Conservation (phyloP, 2,113 vertebrate species). For the Campylomormyrus numenius region DNA sequence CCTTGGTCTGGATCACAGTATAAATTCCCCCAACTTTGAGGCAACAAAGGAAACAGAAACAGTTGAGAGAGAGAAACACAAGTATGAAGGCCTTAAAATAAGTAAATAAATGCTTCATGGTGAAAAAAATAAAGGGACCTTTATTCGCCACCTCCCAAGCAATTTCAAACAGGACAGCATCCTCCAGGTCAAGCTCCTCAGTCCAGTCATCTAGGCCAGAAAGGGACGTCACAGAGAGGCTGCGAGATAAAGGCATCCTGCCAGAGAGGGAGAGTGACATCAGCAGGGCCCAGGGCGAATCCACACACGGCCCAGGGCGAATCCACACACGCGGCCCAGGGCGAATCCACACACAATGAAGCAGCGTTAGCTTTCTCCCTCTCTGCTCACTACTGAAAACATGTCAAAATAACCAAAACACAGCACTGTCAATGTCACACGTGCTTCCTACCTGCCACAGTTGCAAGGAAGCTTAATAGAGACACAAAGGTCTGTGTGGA, state of each 20-base stretch:
- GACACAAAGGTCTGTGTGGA: background rate
- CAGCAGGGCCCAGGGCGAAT: background rate
- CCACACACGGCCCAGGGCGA: background rate
- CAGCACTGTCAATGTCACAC: background rate
- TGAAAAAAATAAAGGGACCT: constrained; percentile 48
- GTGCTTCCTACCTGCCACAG: background rate
- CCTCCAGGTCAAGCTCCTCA: constrained; percentile 76
- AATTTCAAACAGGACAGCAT: constrained; percentile 80
- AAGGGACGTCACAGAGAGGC: constrained; percentile 75
- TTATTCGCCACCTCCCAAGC: constrained; percentile 95
- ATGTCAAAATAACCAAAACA: background rate
- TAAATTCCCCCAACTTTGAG: constrained; percentile 82
- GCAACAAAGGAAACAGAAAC: background rate
- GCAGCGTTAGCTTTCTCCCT: background rate
- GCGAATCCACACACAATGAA: too few species aligned
- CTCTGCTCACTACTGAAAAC: background rate
- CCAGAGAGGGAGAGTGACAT: constrained; percentile 25
- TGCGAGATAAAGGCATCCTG: constrained; percentile 79
- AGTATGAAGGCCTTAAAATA: background rate
- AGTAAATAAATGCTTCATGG: background rate
- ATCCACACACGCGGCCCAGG: background rate
- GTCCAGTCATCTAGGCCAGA: constrained; percentile 81
- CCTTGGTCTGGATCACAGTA: constrained; percentile 90
- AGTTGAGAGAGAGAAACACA: background rate
- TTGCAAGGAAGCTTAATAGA: background rate